A percentile compares a stretch with the other conserved stretches of the same genome.
These are phyloP conservation scores for Lathamus discolor DNA, from an alignment of 2,113 vertebrate genomes.

Conservation along the genomic window DNA sequence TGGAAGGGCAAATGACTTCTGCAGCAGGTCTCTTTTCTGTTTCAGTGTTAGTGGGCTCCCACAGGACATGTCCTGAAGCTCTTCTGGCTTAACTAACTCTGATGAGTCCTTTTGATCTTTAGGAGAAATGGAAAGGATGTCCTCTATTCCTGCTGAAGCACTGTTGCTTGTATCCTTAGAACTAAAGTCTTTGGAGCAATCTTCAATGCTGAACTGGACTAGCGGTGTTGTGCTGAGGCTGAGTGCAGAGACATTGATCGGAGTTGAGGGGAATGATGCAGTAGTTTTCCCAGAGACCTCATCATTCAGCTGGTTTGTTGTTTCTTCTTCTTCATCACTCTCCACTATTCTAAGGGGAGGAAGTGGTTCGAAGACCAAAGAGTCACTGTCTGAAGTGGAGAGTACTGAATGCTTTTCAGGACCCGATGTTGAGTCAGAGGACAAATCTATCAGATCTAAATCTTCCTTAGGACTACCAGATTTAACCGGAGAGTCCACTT, in stretches of 20 bases:
- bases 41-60: constrained; percentile 90
- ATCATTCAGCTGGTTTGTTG: constrained; percentile 61
- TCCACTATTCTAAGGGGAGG: constrained; percentile 96
- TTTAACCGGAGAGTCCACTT: constrained; percentile 78
- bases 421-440: constrained; percentile 92
- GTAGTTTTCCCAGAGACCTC: constrained; percentile 57
- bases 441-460: constrained; percentile 92
- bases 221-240: constrained; percentile 82
- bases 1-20: constrained; percentile 86
- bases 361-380: constrained; percentile 91
- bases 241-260: constrained; percentile 72
- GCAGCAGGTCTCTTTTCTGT: constrained; percentile 91
- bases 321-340: constrained; percentile 91
- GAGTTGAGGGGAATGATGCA: constrained; percentile 68
- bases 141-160: constrained; percentile 40
- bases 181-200: constrained; percentile 82
- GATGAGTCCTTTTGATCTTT: constrained; percentile 48
- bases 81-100: constrained; percentile 52
- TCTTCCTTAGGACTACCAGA: constrained; percentile 81
- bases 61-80: constrained; percentile 60
- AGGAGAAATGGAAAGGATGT: constrained; percentile 47
- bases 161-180: constrained; percentile 63
- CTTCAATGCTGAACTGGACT: constrained; percentile 91
- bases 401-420: constrained; percentile 93
- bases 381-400: constrained; percentile 95